phyloP scores from a whole-genome alignment of 2,797 vertebrate species.

The Tapera naevia region DNA sequence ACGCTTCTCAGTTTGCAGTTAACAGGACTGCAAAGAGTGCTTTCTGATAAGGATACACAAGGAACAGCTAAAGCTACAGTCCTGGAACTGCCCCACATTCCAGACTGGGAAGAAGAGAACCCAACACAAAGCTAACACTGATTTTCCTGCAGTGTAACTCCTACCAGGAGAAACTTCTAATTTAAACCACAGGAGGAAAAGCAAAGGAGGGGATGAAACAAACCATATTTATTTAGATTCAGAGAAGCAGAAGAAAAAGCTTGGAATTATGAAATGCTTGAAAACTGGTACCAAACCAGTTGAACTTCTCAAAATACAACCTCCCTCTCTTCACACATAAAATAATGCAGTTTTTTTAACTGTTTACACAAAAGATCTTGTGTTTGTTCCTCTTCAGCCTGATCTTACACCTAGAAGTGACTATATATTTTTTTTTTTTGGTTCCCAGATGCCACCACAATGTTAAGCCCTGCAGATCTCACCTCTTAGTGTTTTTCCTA shows the following conservation, averaged over 20 bases:
- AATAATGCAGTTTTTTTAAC: neutral
- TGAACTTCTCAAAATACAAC: neutral
- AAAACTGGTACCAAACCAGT: neutral
- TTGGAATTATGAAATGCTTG: neutral
- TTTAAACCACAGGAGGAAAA: neutral
- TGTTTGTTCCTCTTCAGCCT: neutral
- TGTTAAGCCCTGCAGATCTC: neutral
- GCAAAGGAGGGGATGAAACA: neutral
- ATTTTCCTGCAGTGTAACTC: neutral
- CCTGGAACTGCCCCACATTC: slow-evolving; percentile 1
- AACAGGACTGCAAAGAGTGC: neutral
- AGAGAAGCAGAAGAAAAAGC: neutral
- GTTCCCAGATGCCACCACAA: neutral
- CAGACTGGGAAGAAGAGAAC: neutral
- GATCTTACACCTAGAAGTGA: neutral
- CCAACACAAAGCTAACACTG: neutral
- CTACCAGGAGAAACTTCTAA: neutral
- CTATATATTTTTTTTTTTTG: neutral
- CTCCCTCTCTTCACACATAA: neutral
- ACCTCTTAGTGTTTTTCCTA: neutral
- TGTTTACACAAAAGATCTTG: neutral
- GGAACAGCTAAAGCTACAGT: neutral
- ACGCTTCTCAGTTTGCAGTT: neutral
- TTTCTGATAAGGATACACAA: neutral
- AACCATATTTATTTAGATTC: neutral